Conservation (phyloP, 2,888 invertebrate genomes). For the Pristionchus arcanus region DNA sequence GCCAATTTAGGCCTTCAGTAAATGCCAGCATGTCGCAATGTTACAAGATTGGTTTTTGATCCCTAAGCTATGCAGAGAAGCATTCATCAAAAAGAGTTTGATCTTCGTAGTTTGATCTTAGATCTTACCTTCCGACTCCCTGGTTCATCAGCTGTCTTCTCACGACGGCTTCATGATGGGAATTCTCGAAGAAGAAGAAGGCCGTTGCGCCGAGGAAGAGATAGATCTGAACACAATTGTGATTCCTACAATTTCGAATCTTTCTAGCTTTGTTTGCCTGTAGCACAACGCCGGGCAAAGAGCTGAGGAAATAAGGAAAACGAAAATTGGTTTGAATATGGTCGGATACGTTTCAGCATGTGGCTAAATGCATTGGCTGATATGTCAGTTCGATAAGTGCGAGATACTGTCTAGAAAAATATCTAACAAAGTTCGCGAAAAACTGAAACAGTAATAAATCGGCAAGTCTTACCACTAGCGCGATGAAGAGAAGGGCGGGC, state of each 20-base stretch:
- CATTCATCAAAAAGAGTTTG: no score
- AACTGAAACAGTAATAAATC: neutral
- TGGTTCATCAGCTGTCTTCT: conserved; percentile 69
- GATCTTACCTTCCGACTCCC: conserved; percentile 66
- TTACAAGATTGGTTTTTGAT: no score
- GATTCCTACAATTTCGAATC: conserved; percentile 26
- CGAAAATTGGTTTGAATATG: neutral
- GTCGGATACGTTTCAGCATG: neutral
- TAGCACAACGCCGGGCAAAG: no score
- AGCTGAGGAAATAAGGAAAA: neutral
- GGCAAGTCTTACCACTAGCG: conserved; percentile 45
- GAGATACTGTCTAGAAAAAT: neutral
- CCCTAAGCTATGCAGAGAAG: no score
- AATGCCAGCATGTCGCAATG: no score
- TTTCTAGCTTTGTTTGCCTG: neutral
- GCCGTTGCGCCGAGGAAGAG: conserved; percentile 72
- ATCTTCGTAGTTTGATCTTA: neutral
- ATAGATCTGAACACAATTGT: conserved; percentile 60
- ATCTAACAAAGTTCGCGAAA: no score
- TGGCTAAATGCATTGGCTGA: neutral
- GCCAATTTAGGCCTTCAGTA: no score
- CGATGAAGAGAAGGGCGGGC: conserved; percentile 56
- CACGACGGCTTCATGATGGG: conserved; percentile 65
- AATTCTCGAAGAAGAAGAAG: conserved; percentile 71
- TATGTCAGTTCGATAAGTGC: neutral